Conservation (phyloP, 2,113 vertebrate species). For the Larimichthys polyactis region DNA sequence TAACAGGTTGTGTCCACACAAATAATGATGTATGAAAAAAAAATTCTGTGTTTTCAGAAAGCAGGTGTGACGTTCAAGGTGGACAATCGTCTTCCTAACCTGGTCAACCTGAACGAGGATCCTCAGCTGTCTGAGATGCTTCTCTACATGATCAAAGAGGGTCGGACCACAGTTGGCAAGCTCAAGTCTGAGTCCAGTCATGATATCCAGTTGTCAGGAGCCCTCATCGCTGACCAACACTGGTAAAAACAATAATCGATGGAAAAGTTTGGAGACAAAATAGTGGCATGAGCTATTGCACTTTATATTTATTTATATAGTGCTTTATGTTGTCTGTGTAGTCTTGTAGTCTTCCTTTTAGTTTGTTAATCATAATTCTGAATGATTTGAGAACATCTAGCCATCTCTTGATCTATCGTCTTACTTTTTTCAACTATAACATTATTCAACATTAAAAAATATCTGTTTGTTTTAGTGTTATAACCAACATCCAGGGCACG, state of each 20-base stretch:
- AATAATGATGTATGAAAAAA: background rate
- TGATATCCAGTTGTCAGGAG: slow-evolving; percentile 94
- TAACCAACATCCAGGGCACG: slow-evolving; percentile 84
- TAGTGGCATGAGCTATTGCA: background rate
- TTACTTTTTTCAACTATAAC: background rate
- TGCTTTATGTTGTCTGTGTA: background rate
- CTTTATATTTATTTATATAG: background rate
- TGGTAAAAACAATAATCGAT: slow-evolving; percentile 83
- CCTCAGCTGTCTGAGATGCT: slow-evolving; percentile 97
- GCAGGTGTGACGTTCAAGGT: slow-evolving; percentile 93
- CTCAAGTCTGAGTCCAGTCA: slow-evolving; percentile 83
- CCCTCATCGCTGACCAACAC: slow-evolving; percentile 93
- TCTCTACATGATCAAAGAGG: slow-evolving; percentile 96
- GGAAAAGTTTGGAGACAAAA: background rate
- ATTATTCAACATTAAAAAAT: background rate
- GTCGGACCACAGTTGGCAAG: slow-evolving; percentile 92
- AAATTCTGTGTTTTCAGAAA: slow-evolving; percentile 83
- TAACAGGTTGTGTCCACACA: background rate
- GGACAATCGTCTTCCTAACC: slow-evolving; percentile 93
- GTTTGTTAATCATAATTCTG: no score
- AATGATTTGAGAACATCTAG: background rate
- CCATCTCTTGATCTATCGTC: background rate
- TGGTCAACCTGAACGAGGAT: slow-evolving; percentile 97
- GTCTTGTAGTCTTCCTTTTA: background rate
- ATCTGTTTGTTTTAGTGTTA: slow-evolving; percentile 82